These are phyloP conservation scores for Leuciscus waleckii DNA, from an alignment of 2,797 vertebrate species.

Conservation along the genomic window DNA sequence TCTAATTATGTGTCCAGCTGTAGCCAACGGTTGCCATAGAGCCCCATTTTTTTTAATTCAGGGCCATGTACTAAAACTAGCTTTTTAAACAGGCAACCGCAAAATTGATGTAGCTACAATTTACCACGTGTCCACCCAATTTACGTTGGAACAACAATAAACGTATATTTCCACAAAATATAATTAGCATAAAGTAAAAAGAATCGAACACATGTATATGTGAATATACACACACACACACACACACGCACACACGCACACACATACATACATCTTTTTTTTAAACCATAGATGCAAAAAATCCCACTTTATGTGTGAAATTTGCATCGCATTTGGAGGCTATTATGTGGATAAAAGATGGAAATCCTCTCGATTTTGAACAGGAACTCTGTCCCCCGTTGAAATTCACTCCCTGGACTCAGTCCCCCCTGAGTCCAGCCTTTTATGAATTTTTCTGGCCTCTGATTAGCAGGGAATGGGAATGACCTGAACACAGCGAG, in stretches of 20 bases:
- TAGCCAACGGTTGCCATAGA: slow-evolving; percentile 75
- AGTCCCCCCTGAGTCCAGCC: background rate
- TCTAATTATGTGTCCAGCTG: slow-evolving; percentile 83
- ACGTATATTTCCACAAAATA: slow-evolving; percentile 22
- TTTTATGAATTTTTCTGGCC: background rate
- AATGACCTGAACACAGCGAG: background rate
- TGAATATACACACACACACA: background rate
- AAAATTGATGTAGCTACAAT: slow-evolving; percentile 66
- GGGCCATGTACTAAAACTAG: slow-evolving; percentile 67
- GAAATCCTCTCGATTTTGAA: background rate
- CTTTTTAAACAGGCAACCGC: slow-evolving; percentile 63
- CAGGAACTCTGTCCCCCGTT: background rate
- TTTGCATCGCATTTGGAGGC: background rate
- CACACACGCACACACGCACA: background rate
- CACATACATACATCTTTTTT: no score
- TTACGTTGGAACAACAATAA: slow-evolving; percentile 62
- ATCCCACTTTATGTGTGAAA: background rate
- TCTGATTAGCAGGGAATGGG: background rate
- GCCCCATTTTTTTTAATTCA: slow-evolving; percentile 48
- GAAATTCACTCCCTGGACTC: background rate
- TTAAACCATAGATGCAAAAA: background rate
- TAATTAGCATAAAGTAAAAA: slow-evolving; percentile 30
- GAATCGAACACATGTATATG: background rate
- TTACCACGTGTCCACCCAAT: slow-evolving; percentile 62
- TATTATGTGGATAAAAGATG: slow-evolving; percentile 5